A percentile compares a stretch with the other conserved stretches of the same genome.
Conservation (phyloP, 2,797 vertebrate species). For the Atherinosoma microstoma region DNA sequence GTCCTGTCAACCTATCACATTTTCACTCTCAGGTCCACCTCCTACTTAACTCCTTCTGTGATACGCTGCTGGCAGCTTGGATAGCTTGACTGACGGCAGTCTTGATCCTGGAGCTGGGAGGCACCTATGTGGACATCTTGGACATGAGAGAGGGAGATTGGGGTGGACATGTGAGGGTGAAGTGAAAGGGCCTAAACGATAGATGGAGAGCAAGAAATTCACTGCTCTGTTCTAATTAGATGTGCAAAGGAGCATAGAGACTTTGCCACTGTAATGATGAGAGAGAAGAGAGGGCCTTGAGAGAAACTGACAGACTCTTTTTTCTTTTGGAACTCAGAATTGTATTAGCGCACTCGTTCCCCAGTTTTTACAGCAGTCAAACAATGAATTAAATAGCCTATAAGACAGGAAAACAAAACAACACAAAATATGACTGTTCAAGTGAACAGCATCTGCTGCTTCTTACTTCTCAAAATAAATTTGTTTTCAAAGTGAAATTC, state of each 20-base stretch:
- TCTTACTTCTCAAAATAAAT: not conserved
- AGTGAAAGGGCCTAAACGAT: constrained; percentile 51
- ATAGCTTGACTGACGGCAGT: constrained; percentile 83
- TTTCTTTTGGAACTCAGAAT: not conserved
- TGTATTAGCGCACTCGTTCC: not conserved
- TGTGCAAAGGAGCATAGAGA: constrained; percentile 61
- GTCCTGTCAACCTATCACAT: constrained; percentile 81
- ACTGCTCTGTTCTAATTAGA: constrained; percentile 60
- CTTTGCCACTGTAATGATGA: constrained; percentile 34
- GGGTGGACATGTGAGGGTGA: constrained; percentile 63
- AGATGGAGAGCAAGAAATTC: constrained; percentile 45
- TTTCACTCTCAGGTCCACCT: constrained; percentile 78
- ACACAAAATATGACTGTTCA: constrained; percentile 9
- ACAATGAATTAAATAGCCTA: not conserved
- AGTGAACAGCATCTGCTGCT: not conserved
- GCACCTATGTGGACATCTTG: constrained; percentile 68
- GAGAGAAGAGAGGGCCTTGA: not conserved
- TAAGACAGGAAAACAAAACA: not conserved
- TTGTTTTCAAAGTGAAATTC: not conserved
- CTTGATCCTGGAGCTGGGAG: constrained; percentile 77
- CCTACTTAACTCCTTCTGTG: constrained; percentile 83
- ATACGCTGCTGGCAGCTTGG: constrained; percentile 81
- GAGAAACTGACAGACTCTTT: constrained; percentile 2
- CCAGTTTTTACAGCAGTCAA: constrained; percentile 13
- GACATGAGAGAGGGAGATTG: constrained; percentile 72